phyloP scores from a whole-genome alignment of 2,888 invertebrate species.

The Lottia gigantea region DNA sequence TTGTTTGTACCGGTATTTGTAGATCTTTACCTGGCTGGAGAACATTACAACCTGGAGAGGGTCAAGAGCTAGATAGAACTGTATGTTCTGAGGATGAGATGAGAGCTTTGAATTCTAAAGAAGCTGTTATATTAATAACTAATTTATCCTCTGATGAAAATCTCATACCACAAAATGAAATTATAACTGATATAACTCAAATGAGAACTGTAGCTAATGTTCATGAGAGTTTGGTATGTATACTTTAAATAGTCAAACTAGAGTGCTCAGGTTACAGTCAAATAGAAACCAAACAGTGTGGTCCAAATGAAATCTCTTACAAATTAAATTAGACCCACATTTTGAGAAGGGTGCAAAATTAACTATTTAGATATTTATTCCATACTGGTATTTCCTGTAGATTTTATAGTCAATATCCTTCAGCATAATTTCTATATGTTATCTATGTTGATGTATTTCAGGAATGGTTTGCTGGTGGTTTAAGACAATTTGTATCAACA shows the following conservation, averaged over 20 bases:
- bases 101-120: constrained; percentile 82
- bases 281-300: no score
- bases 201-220: constrained; percentile 87
- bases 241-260: background rate
- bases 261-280: no score
- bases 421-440: no score
- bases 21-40: constrained; percentile 77
- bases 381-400: no score
- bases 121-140: constrained; percentile 92
- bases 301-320: no score
- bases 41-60: constrained; percentile 61
- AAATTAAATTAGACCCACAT: no score
- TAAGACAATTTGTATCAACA: constrained; percentile 74
- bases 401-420: no score
- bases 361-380: no score
- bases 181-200: constrained; percentile 85
- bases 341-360: no score
- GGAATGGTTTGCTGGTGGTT: constrained; percentile 84
- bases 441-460: constrained; percentile 57
- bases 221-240: constrained; percentile 86
- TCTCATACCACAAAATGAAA: constrained; percentile 84
- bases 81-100: constrained; percentile 82
- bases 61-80: constrained; percentile 54
- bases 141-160: constrained; percentile 84
- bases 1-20: no score